A percentile compares a stretch with the other conserved stretches of the same genome.
phyloP scores from a whole-genome alignment of 2,888 invertebrate genomes.

The Heliconius cydno region DNA sequence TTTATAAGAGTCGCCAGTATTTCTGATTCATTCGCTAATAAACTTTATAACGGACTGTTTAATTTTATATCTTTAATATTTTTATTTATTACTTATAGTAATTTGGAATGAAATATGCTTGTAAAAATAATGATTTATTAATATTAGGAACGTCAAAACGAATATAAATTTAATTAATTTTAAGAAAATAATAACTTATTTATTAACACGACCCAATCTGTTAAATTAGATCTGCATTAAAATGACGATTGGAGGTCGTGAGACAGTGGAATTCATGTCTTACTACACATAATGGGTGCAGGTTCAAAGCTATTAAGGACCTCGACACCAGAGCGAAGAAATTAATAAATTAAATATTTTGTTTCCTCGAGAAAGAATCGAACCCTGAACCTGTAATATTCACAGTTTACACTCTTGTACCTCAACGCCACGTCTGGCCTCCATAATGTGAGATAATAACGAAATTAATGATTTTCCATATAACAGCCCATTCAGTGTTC shows the following conservation, averaged over 20 bases:
- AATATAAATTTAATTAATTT: not conserved
- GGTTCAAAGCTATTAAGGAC: no score
- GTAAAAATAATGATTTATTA: constrained; percentile 4
- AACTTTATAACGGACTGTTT: not conserved
- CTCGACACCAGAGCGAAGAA: no score
- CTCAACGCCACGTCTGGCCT: no score
- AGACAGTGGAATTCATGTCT: no score
- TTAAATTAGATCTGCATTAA: not conserved
- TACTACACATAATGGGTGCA: no score
- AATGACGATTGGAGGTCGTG: not conserved
- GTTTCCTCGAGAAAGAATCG: no score
- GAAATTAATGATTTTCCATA: constrained; percentile 30
- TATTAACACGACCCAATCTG: not conserved
- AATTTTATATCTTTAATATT: not conserved
- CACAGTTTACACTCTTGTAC: no score
- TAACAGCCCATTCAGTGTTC: constrained; percentile 53
- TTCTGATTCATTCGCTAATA: not conserved
- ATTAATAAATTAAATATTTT: not conserved
- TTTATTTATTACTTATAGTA: not conserved
- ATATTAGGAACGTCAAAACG: constrained; percentile 3
- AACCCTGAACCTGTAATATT: no score
- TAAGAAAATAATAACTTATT: no score
- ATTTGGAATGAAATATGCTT: constrained; percentile 2
- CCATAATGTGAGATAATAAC: constrained; percentile 21
- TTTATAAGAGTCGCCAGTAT: not conserved